phyloP scores from a whole-genome alignment of 2,888 invertebrate species.

The Calliphora vomitoria region DNA sequence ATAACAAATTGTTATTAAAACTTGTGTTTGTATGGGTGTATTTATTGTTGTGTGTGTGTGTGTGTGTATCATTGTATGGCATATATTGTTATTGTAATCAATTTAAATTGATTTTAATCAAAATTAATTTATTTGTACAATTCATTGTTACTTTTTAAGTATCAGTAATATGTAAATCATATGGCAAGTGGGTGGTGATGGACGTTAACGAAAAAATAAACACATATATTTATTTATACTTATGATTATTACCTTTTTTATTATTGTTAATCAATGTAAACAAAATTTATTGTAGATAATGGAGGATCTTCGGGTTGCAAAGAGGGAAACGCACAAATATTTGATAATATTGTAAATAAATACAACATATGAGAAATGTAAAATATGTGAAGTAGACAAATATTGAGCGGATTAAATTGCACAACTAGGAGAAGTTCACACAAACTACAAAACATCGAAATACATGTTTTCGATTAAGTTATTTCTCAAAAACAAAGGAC shows the following conservation, averaged over 20 bases:
- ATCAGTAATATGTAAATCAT: slow-evolving; percentile 2
- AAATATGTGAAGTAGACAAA: too few relatives aligned
- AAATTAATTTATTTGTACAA: slow-evolving; percentile 70
- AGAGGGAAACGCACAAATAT: too few relatives aligned
- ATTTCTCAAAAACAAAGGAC: too few relatives aligned
- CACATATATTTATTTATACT: background rate
- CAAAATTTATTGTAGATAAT: too few relatives aligned
- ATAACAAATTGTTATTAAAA: slow-evolving; percentile 33
- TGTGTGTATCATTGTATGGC: background rate
- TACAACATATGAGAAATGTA: too few relatives aligned
- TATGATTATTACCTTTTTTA: background rate
- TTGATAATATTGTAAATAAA: too few relatives aligned
- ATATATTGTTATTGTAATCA: slow-evolving; percentile 75
- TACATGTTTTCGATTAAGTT: too few relatives aligned
- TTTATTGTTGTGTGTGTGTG: background rate
- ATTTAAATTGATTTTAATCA: slow-evolving; percentile 79
- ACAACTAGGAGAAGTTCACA: too few relatives aligned
- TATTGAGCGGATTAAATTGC: too few relatives aligned
- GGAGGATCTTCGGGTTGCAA: too few relatives aligned
- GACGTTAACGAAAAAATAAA: background rate
- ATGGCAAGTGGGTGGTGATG: slow-evolving; percentile 30
- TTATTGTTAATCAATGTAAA: background rate
- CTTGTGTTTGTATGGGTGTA: slow-evolving; percentile 4
- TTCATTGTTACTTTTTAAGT: slow-evolving; percentile 34
- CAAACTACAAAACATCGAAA: too few relatives aligned